Evolutionary conservation across 2,888 invertebrate genomes (phyloP).

Genomic region (Acanthosepion esculentum): DNA sequence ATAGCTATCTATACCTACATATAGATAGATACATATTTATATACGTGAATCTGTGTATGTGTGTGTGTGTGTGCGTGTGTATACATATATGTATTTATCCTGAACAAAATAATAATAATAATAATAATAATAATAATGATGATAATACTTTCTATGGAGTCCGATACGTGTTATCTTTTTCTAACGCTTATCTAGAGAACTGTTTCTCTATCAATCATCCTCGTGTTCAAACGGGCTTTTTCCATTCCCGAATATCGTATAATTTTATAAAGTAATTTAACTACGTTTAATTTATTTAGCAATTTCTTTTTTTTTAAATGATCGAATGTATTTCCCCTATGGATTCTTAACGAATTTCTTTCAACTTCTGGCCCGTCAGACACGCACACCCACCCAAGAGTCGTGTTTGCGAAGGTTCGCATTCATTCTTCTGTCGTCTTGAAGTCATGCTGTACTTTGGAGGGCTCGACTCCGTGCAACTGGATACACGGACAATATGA

Average conservation of each 20-base stretch:
- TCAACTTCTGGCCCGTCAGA: background rate
- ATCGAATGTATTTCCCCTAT: background rate
- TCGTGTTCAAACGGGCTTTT: background rate
- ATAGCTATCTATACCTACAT: background rate
- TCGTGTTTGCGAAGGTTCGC: background rate
- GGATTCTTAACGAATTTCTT: background rate
- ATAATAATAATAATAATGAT: background rate
- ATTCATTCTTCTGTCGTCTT: background rate
- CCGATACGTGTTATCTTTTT: background rate
- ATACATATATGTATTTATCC: background rate
- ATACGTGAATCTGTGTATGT: background rate
- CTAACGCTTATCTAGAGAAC: background rate
- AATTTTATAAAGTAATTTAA: background rate
- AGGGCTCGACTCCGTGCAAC: background rate
- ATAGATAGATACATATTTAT: background rate
- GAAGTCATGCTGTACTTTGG: background rate
- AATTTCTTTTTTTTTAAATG: accelerated
- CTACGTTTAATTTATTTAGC: background rate
- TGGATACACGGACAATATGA: slow-evolving; percentile 22
- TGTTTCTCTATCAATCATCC: background rate
- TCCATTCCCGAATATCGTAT: background rate
- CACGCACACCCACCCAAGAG: background rate
- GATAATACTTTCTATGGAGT: background rate
- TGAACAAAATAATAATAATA: background rate
- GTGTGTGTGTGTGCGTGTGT: background rate